Evolutionary conservation across 2,888 invertebrate genomes (phyloP).

Genomic region (Creontiades dilutus): DNA sequence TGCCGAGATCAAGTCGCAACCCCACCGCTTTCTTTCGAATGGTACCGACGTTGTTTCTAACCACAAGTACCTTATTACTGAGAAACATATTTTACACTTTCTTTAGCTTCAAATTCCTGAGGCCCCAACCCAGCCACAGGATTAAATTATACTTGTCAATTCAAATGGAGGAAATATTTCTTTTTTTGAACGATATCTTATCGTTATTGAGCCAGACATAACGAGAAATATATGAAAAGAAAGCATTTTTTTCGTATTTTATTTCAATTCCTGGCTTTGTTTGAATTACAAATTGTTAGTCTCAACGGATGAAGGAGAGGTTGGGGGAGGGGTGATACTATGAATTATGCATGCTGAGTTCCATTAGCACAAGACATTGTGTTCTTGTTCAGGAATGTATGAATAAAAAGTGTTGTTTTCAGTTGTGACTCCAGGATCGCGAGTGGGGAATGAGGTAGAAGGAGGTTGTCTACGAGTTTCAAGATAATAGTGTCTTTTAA

Average conservation of each 20-base stretch:
- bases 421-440: constrained; percentile 45
- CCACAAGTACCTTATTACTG: constrained; percentile 9
- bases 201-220: constrained; percentile 63
- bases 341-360: constrained; percentile 70
- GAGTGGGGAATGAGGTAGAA: constrained; percentile 28
- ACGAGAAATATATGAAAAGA: constrained; percentile 58
- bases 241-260: constrained; percentile 66
- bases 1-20: too few species aligned
- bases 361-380: constrained; percentile 71
- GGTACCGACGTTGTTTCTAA: background rate
- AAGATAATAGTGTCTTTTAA: constrained; percentile 63
- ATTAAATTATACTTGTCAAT: constrained; percentile 61
- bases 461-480: constrained; percentile 61
- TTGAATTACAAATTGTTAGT: constrained; percentile 69
- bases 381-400: constrained; percentile 71
- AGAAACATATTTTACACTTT: constrained; percentile 11
- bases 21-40: background rate
- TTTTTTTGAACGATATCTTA: constrained; percentile 64
- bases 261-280: constrained; percentile 71
- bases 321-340: constrained; percentile 57
- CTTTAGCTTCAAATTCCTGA: background rate
- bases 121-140: background rate
- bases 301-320: constrained; percentile 31
- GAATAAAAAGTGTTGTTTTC: constrained; percentile 71
- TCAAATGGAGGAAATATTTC: constrained; percentile 55